A percentile compares a stretch with the other conserved stretches of the same genome.
These are phyloP conservation scores for Cephalopterus ornatus DNA, from an alignment of 2,113 vertebrate genomes.

Conservation along the genomic window DNA sequence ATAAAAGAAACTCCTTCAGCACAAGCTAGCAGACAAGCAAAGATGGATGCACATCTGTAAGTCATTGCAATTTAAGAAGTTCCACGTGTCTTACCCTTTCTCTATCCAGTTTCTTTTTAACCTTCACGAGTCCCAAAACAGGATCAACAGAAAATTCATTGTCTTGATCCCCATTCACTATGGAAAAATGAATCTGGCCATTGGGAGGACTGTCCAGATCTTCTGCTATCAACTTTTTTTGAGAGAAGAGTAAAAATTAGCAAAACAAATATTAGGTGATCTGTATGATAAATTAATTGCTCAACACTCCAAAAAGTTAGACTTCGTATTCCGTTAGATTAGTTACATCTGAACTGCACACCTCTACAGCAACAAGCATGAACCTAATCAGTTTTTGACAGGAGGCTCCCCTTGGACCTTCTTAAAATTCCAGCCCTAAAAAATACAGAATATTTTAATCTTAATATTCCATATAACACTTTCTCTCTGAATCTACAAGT, in stretches of 20 bases:
- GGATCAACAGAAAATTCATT: slow-evolving; percentile 92
- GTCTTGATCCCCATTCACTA: slow-evolving; percentile 87
- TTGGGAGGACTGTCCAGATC: slow-evolving; percentile 90
- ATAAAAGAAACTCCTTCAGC: neutral
- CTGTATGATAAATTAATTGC: neutral
- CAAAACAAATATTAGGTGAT: neutral
- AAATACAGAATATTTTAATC: neutral
- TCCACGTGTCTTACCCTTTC: slow-evolving; percentile 83
- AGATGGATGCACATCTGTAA: neutral
- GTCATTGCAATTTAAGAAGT: neutral
- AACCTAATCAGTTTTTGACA: neutral
- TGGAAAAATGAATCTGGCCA: slow-evolving; percentile 87
- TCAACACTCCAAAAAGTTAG: neutral
- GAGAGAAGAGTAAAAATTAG: slow-evolving; percentile 23
- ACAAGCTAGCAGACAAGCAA: neutral
- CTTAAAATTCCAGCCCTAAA: neutral
- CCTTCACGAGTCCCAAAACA: slow-evolving; percentile 85
- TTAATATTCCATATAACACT: neutral
- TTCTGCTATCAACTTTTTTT: slow-evolving; percentile 87
- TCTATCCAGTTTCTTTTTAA: slow-evolving; percentile 93
- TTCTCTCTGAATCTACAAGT: neutral
- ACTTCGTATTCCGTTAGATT: neutral
- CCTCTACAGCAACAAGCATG: neutral
- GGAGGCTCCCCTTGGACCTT: neutral
- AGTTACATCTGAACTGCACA: neutral